Percentiles rank a stretch among this genome's conserved stretches.
These are phyloP conservation scores for Drosophila atripex DNA, from an alignment of 2,888 invertebrate species.

Conservation along the genomic window DNA sequence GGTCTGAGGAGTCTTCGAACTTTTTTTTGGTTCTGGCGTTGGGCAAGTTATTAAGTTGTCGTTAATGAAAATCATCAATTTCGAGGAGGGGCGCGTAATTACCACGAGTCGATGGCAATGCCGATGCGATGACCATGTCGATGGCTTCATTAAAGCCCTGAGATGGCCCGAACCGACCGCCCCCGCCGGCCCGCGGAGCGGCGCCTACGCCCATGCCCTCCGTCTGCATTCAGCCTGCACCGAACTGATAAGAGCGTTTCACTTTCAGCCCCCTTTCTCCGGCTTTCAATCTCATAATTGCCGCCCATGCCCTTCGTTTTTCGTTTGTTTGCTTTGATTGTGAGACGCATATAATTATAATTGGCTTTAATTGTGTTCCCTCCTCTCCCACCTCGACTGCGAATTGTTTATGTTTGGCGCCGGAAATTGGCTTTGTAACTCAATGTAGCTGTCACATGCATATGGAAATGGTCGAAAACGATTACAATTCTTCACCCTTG, in stretches of 20 bases:
- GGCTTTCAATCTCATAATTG: constrained; percentile 16
- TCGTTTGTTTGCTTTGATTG: constrained; percentile 54
- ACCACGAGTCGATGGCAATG: constrained; percentile 40
- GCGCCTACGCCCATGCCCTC: constrained; percentile 9
- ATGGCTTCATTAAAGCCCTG: constrained; percentile 68
- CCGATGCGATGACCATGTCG: constrained; percentile 21
- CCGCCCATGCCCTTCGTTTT: constrained; percentile 28
- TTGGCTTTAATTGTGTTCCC: constrained; percentile 2
- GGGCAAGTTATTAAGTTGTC: constrained; percentile 74
- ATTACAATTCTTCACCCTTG: neutral
- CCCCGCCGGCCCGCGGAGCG: neutral
- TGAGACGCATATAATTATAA: constrained; percentile 57
- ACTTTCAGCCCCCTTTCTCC: constrained; percentile 17
- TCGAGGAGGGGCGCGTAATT: constrained; percentile 54
- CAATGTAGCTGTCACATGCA: neutral
- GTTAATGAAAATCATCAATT: constrained; percentile 81
- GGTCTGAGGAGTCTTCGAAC: neutral
- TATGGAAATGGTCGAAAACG: neutral
- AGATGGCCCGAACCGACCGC: neutral
- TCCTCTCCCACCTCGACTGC: neutral
- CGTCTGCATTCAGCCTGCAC: constrained; percentile 21
- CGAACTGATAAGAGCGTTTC: constrained; percentile 34
- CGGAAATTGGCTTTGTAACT: constrained; percentile 1
- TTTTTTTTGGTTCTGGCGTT: constrained; percentile 25
- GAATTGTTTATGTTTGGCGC: constrained; percentile 1